These are phyloP conservation scores for Carollia perspicillata DNA, from an alignment of 2,113 vertebrate species.

Conservation along the genomic window DNA sequence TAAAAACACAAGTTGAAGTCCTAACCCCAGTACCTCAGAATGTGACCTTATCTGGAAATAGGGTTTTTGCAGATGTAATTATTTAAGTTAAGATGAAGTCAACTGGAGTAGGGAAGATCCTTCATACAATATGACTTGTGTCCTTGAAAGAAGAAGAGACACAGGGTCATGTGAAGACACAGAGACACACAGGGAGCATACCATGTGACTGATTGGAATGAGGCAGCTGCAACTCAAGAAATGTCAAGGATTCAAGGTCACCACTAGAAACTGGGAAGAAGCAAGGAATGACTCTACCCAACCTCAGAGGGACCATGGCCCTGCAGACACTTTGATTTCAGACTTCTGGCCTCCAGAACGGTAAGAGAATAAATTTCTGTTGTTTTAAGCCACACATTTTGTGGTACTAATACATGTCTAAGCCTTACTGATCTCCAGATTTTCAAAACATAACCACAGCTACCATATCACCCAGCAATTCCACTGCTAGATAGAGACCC, in stretches of 20 bases:
- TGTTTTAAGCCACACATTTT: neutral
- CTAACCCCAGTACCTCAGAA: neutral
- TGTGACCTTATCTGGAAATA: slow-evolving; percentile 17
- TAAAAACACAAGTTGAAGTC: neutral
- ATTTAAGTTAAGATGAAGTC: slow-evolving; percentile 7
- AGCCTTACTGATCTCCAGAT: neutral
- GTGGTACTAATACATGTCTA: neutral
- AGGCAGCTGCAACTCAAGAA: neutral
- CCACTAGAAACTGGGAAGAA: neutral
- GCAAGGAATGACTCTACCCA: neutral
- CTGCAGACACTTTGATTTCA: neutral
- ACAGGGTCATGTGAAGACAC: neutral
- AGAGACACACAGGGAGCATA: neutral
- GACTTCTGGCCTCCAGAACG: neutral
- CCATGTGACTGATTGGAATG: neutral
- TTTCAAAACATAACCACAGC: neutral
- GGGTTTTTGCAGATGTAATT: neutral
- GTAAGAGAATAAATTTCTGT: neutral
- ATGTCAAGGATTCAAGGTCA: neutral
- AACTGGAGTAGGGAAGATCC: neutral
- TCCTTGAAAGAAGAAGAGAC: slow-evolving; percentile 6
- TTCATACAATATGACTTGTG: neutral
- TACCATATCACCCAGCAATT: neutral
- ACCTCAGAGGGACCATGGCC: neutral
- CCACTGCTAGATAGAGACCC: neutral